phyloP scores from a whole-genome alignment of 2,113 vertebrate species.

The Triplophysa siluroides region DNA sequence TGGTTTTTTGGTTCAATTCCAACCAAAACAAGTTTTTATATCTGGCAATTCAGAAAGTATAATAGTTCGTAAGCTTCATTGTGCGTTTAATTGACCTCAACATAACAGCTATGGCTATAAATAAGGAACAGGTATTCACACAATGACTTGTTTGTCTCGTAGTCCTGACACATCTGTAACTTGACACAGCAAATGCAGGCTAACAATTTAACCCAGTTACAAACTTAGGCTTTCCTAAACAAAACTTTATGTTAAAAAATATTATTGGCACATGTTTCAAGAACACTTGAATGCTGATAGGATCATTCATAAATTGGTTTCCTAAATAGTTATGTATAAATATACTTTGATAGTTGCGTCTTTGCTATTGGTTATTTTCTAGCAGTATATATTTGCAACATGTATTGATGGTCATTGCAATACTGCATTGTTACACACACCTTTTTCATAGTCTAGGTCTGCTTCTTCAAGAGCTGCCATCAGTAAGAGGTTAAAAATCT shows the following conservation, averaged over 20 bases:
- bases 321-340: background rate
- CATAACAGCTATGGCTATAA: conserved; percentile 39
- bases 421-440: background rate
- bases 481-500: conserved; percentile 35
- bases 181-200: conserved; percentile 27
- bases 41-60: background rate
- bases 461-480: conserved; percentile 25
- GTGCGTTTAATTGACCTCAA: background rate
- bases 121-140: conserved; percentile 45
- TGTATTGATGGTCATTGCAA: background rate
- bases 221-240: background rate
- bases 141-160: conserved; percentile 24
- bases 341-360: background rate
- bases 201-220: conserved; percentile 23
- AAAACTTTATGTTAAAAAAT: background rate
- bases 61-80: conserved; percentile 12
- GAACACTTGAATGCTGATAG: background rate
- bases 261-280: background rate
- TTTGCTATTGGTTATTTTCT: background rate
- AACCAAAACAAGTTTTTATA: background rate
- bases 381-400: background rate
- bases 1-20: no score
- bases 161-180: conserved; percentile 39
- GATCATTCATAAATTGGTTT: background rate
- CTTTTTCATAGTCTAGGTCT: conserved; percentile 17